phyloP scores from a whole-genome alignment of 2,113 vertebrate species.

The Podarcis cretensis region DNA sequence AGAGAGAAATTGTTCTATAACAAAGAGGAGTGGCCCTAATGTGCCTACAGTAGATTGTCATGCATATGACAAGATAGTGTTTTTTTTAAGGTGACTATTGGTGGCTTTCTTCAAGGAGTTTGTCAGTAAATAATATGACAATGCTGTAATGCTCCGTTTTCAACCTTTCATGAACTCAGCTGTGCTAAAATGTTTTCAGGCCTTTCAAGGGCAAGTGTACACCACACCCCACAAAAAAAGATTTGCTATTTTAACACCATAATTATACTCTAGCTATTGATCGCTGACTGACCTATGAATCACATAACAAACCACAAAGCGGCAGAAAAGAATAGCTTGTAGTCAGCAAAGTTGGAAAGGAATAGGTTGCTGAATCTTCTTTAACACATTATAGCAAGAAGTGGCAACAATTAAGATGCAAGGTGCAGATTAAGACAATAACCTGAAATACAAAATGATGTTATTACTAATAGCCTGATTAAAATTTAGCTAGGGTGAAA shows the following conservation, averaged over 20 bases:
- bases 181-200: conserved; percentile 40
- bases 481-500: conserved; percentile 33
- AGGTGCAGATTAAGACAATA: conserved; percentile 42
- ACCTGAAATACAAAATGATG: conserved; percentile 39
- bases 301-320: conserved; percentile 17
- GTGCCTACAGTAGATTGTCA: background rate
- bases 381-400: conserved; percentile 30
- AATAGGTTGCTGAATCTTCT: conserved; percentile 15
- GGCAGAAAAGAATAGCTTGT: background rate
- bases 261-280: conserved; percentile 39
- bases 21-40: background rate
- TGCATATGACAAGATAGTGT: background rate
- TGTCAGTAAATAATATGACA: background rate
- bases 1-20: background rate
- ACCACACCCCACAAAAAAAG: conserved; percentile 8
- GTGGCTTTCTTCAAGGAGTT: background rate
- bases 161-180: conserved; percentile 1
- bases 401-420: conserved; percentile 56
- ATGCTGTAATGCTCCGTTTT: fast-evolving
- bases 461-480: conserved; percentile 41
- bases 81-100: background rate
- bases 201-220: conserved; percentile 32
- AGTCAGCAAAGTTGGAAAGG: conserved; percentile 45
- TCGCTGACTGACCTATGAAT: conserved; percentile 19
- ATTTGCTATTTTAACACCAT: conserved; percentile 16